A percentile compares a stretch with the other conserved stretches of the same genome.
These are phyloP conservation scores for Paradisaea rubra DNA, from an alignment of 2,113 vertebrate genomes.

Conservation along the genomic window DNA sequence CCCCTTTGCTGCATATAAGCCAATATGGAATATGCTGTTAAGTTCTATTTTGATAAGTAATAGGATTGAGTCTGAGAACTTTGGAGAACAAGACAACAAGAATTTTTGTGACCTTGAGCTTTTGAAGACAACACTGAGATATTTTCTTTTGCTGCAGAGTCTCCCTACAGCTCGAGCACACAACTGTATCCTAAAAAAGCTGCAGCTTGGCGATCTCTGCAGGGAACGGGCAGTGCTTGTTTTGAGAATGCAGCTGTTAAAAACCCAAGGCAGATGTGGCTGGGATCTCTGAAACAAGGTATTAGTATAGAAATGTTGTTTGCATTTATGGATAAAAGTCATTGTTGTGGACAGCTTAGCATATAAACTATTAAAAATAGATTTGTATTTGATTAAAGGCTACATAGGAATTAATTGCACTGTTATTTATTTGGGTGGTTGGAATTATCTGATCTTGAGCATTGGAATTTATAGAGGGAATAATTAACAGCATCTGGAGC, in stretches of 20 bases:
- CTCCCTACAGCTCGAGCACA: conserved; percentile 82
- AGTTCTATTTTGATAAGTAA: neutral
- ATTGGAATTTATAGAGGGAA: neutral
- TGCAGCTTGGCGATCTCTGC: conserved; percentile 73
- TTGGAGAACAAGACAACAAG: neutral
- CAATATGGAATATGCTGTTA: neutral
- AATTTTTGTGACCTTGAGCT: neutral
- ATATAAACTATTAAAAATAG: neutral
- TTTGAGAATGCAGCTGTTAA: conserved; percentile 53
- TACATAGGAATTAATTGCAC: neutral
- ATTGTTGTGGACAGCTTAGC: neutral
- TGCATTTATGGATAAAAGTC: neutral
- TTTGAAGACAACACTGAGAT: neutral
- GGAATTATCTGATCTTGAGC: neutral
- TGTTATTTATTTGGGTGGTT: conserved; percentile 3
- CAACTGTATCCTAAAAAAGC: conserved; percentile 72
- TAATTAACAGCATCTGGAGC: conserved; percentile 29
- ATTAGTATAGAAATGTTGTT: neutral
- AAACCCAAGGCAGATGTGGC: conserved; percentile 70
- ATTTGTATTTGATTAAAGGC: neutral
- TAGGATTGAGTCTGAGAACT: neutral
- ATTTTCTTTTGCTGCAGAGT: conserved; percentile 68
- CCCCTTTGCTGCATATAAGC: neutral
- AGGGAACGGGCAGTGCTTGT: conserved; percentile 48
- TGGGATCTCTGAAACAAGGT: conserved; percentile 79